Evolutionary conservation across 2,888 invertebrate species (phyloP), one percentile per base, ranked within the genome.

Genomic region (Julus scanicus): DNA sequence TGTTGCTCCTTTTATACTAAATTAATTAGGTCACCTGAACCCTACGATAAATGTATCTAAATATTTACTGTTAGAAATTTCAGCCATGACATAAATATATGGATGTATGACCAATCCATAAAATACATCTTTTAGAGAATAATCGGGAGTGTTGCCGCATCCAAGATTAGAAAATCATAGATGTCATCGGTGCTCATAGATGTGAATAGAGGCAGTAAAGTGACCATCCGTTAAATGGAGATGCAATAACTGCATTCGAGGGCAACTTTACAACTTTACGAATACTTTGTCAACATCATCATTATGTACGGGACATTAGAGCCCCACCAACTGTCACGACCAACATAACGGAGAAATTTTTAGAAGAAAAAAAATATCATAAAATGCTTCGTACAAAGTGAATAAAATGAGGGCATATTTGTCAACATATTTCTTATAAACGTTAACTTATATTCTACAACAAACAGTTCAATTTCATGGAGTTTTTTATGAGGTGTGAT

Each of bases 281-380:
- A 53, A 53, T 53, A 53, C 53, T 53, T 53, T 53, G 53, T 53
- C 53, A 53, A 53, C 53, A 53, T 53, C 53, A 53, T 53, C 53
- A 53, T 53, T 53, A 53, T 53, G 15, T 53, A 13, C 53, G 53
- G 53, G 53, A 53, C 53, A 53, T 53, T 53, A 53, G 53, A 53
- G 53, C 53, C 15, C 13, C 53, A 17, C 53, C 53, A 53, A 53
- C 53, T 53, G 53, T 53, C 53, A 53, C 53, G 15, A 11, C 13
- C 1, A 15, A 4, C 53, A 53, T 53, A 53, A 53, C 13, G 17
- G 3, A 15, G 53, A 15, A 53, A 53, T 53, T 53, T 53, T 53
- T 53, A 17, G 53, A 17, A 53, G 13, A 53, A 15, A 53, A 15
- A 53, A 53, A 15, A 53, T 13, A 44, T 44, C 53, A 0, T 4